Percentiles rank a stretch among this genome's conserved stretches.
Conservation (phyloP, 2,888 invertebrate species). For the Mythimna albipuncta region DNA sequence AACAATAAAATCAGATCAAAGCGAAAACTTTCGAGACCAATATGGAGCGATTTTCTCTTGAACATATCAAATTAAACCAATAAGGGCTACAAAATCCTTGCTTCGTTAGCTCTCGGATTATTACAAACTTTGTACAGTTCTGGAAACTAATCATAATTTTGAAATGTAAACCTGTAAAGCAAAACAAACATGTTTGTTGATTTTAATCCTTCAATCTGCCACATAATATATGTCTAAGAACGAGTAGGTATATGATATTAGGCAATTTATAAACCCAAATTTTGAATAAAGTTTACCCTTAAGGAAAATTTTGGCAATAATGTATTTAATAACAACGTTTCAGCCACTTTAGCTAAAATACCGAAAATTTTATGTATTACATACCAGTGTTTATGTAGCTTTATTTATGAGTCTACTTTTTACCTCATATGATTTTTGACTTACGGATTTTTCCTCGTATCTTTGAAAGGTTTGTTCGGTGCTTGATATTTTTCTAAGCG, state of each 20-base stretch:
- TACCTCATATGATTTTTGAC: background rate
- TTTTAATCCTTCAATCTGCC: background rate
- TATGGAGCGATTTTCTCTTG: conserved; percentile 10
- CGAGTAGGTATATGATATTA: background rate
- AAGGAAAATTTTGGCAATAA: background rate
- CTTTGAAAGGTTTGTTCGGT: no score
- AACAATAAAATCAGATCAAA: conserved; percentile 48
- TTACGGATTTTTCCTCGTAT: background rate
- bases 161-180: conserved; percentile 1
- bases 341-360: no score
- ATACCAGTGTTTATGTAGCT: background rate
- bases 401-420: background rate
- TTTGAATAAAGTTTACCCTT: background rate
- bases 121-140: conserved; percentile 13
- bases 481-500: background rate
- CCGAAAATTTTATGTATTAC: background rate
- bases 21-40: conserved; percentile 55
- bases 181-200: background rate
- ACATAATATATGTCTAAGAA: background rate
- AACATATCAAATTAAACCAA: conserved; percentile 39
- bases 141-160: conserved; percentile 18
- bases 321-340: background rate
- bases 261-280: background rate
- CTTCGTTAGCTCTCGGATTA: conserved; percentile 1
- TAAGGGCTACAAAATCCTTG: conserved; percentile 15